Evolutionary conservation across 2,797 vertebrate genomes (phyloP), one percentile per base, ranked within the genome.

Genomic region (Megaceryle alcyon): DNA sequence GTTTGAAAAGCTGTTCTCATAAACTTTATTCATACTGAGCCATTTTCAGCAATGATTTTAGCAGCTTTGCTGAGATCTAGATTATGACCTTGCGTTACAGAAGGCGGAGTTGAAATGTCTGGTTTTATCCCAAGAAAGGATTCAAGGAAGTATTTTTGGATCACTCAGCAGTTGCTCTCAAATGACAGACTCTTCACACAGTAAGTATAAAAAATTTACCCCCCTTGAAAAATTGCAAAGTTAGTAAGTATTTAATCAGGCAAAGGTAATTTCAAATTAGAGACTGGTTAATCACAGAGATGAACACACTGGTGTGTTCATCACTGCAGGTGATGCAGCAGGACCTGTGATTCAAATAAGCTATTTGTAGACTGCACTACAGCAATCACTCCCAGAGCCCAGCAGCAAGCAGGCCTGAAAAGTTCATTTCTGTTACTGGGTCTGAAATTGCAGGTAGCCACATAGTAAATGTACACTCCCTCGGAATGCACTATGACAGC

Each of bases 41-140:
- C 77, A 78, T 82, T 89, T 89, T 93, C 66, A 86, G 71, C 49
- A 72, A 88, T 14, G 12, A 84, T 54, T 94, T 92, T 21, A 93
- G 68, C 53, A 92, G 53, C 33, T 80, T 68, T 90, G 26, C 49
- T 70, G 71, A 92, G 28, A 64, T 56, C 25, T 49, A 86, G 51
- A 49, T 63, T 77, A 92, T 23, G 53, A 71, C 63, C 51, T 90
- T 66, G 51, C 25, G 26, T 48, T 73, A 86, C 31, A 64, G 53
- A 86, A 82, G 18, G n/a, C 70, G 60, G 86, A 87, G 33, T 80
- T 80, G 63, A 79, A 60, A 60, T 11, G 18, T 26, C 60, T 88
- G 31, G 4, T 90, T 93, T 90, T 77, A 86, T 75, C 48, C 75
- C 28, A 87, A 57, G 26, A 69, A 90, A 90, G 23, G 33, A 75